Evolutionary conservation across 2,113 vertebrate species (phyloP), one percentile per base, ranked within the genome.

Genomic region (Tenebrosternarchus preto): DNA sequence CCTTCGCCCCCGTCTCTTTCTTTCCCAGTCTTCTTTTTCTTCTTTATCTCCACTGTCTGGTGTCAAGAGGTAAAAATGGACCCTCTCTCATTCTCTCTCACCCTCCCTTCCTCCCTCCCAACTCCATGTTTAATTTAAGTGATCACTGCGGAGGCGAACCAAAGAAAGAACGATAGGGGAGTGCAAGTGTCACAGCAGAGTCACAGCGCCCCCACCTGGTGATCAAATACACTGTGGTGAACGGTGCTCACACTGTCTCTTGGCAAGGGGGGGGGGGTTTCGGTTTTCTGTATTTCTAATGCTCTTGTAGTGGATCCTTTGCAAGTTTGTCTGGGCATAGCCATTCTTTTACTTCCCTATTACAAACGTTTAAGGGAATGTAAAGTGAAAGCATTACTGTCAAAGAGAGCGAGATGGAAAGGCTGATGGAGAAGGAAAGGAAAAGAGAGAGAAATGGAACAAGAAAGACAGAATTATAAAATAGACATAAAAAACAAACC

Each of bases 201-300:
- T 90, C 88, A 93, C 91, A 92, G 90, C 80, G 61, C 89, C 90
- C 85, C 88, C 92, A 88, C 59, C 83, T 91, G 92, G 87, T 17
- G 22, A 29, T 24, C 5, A 33, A 12, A 25, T 53, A 24, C 76
- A 12, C 33, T 22, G 4, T 7, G 27, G 19, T 39, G 24, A 72
- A 11, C 33, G 7, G 29, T 64, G 57, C 36, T 68, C 63, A n/a
- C 60, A 20, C 19, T 67, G 15, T 15, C 63, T 25, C 20, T 16
- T 19, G 64, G 43, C 43, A 50, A 12, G 43, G 43, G 43, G 39
- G 6, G 39, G 1, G 39, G 39, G 36, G n/a, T n/a, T n/a, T n/a
- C n/a, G n/a, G 33, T 6, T 36, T 36, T 84, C 83, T 87, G 73
- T 89, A 86, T 85, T 89, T 89, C 87, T n/a, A n/a, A n/a, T n/a